Evolutionary conservation across 2,113 vertebrate genomes (phyloP), one percentile per base, ranked within the genome.

Genomic region (Sceloporus undulatus): DNA sequence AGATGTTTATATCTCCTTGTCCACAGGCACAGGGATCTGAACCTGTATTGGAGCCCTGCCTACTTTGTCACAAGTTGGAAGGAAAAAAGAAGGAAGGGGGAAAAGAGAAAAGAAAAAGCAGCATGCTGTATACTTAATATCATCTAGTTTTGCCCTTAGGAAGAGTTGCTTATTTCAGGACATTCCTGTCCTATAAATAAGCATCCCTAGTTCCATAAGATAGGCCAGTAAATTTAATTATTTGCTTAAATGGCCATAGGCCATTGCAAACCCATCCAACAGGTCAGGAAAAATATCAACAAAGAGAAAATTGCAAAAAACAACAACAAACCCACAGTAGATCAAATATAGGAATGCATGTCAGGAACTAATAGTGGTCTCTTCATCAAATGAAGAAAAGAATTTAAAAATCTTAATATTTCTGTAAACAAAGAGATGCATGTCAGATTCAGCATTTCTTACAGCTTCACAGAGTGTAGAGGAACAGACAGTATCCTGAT

Each of bases 191-290:
- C 56, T 38, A 70, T 68, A 52, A 86, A 77, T 52, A 68, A 86
- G 34, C 59, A 48, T 42, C 18, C 27, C 59, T 21, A 52, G 38
- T 6, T 77, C 25, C 19, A 52, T 23, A 68, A 34, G 59, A 40
- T 13, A 78, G 74, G 59, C 10, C 62, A 68, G 18, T 54, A 65
- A 66, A 85, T 65, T 29, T 48, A 42, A 84, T 71, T 34, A 71
- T 65, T 85, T 59, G 84, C 59, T 77, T 85, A 48, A 65, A 85
- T 48, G 23, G 84, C 38, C 74, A 66, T 7, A 34, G 84, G 56
- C 27, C 40, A 23, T n/a, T 85, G n/a, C 19, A 76, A 83, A 86
- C 54, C 29, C 34, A 70, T 38, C n/a, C 68, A 81, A 66, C 25
- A 54, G 48, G 52, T 54, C 23, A 70, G 8, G 62, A 23, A 56